These are phyloP conservation scores for Eubasilissa regina DNA, from an alignment of 1,140 invertebrate species.

Conservation along the genomic window DNA sequence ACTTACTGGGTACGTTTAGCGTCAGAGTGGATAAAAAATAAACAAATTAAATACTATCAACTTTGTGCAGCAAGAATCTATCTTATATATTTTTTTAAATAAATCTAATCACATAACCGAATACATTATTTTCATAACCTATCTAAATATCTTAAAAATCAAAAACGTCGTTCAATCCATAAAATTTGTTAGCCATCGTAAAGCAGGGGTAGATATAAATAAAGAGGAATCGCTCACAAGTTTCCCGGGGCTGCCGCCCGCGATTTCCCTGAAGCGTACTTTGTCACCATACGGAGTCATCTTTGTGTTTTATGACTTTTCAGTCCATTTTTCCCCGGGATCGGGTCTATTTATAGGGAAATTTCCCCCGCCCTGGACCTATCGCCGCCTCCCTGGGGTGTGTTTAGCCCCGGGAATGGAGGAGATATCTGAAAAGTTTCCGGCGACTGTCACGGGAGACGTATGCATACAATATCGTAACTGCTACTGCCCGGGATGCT, in stretches of 20 bases:
- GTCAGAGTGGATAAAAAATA: too few species aligned
- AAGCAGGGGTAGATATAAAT: conserved; percentile 18
- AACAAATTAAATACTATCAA: too few species aligned
- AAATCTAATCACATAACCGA: too few species aligned
- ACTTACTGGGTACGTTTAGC: too few species aligned
- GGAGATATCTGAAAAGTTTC: conserved; percentile 15
- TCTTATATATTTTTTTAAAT: too few species aligned
- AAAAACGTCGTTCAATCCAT: background rate
- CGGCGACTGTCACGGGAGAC: conserved; percentile 4
- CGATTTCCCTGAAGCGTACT: conserved; percentile 36
- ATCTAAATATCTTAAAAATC: too few species aligned
- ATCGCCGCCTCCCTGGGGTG: conserved; percentile 29
- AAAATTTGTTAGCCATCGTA: conserved; percentile 15
- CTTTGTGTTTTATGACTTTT: conserved; percentile 43
- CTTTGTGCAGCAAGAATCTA: too few species aligned
- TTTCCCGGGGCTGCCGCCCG: background rate
- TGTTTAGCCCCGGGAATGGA: conserved; percentile 25
- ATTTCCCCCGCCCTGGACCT: conserved; percentile 24
- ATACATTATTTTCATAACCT: too few species aligned
- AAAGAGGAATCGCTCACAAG: conserved; percentile 39
- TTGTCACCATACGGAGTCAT: conserved; percentile 39
- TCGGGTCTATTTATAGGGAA: conserved; percentile 37
- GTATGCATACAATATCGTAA: conserved; percentile 12
- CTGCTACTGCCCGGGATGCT: too few species aligned
- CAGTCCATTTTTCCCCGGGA: conserved; percentile 35